Evolutionary conservation across 2,113 vertebrate genomes (phyloP).

Genomic region (Oryzias javanicus): DNA sequence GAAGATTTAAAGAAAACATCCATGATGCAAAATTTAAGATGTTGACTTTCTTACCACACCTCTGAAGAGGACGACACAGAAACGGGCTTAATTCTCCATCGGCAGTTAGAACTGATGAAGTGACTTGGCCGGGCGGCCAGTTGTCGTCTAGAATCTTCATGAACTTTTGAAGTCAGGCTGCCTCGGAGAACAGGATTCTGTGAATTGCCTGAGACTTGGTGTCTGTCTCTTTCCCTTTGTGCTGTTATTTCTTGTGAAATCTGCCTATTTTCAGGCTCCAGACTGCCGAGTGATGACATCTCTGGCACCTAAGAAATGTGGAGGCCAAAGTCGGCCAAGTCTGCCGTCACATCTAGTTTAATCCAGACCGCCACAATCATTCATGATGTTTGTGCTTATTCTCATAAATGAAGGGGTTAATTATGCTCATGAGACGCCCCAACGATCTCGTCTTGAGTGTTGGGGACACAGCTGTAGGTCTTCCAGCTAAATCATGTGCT

Average conservation of each 20-base stretch:
- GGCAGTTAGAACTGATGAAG: too few species aligned
- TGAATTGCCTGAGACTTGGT: neutral
- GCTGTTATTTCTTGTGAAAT: conserved; percentile 25
- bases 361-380: conserved; percentile 44
- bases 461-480: conserved; percentile 79
- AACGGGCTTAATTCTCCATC: too few species aligned
- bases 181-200: too few species aligned
- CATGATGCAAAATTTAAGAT: too few species aligned
- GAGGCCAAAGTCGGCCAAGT: conserved; percentile 60
- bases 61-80: too few species aligned
- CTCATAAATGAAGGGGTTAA: conserved; percentile 74
- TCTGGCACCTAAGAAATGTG: conserved; percentile 40
- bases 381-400: conserved; percentile 65
- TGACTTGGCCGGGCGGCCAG: too few species aligned
- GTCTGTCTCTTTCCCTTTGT: conserved; percentile 29
- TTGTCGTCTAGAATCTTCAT: too few species aligned
- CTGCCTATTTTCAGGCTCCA: conserved; percentile 41
- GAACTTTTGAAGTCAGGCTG: too few species aligned
- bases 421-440: conserved; percentile 72
- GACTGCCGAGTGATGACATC: conserved; percentile 51
- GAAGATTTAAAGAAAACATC: too few species aligned
- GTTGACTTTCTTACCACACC: too few species aligned
- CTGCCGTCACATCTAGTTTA: conserved; percentile 65
- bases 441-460: conserved; percentile 77
- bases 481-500: conserved; percentile 80